These are phyloP conservation scores for Oryzias celebensis DNA, from an alignment of 2,113 vertebrate species.

Conservation along the genomic window DNA sequence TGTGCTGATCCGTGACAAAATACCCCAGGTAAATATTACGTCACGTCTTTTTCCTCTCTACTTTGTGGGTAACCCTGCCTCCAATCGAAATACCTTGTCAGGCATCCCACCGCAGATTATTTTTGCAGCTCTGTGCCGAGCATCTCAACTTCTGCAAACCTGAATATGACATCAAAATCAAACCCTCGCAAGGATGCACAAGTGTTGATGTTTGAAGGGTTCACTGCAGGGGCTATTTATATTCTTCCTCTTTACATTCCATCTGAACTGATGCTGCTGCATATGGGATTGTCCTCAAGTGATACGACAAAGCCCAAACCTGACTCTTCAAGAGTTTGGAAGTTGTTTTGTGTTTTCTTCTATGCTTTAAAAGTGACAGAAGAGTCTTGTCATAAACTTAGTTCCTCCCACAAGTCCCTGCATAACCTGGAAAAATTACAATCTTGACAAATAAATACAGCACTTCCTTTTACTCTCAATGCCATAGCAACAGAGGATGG, in stretches of 20 bases:
- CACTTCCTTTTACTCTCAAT: conserved; percentile 36
- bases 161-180: neutral
- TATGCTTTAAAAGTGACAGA: neutral
- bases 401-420: conserved; percentile 2
- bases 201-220: conserved; percentile 1
- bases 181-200: neutral
- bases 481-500: conserved; percentile 59
- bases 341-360: conserved; percentile 4
- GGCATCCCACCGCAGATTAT: conserved; percentile 2
- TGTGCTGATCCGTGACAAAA: neutral
- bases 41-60: conserved; percentile 1
- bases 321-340: neutral
- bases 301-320: neutral
- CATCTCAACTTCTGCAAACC: conserved; percentile 6
- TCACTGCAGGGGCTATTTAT: neutral
- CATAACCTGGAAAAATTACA: conserved; percentile 19
- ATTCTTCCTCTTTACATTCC: neutral
- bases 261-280: neutral
- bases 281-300: neutral
- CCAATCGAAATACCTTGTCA: conserved; percentile 16
- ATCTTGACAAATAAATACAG: conserved; percentile 20
- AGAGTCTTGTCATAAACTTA: neutral
- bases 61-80: neutral
- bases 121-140: neutral
- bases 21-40: conserved; percentile 14